Percentiles rank a stretch among this genome's conserved stretches.
These are phyloP conservation scores for Gymnosoma rotundatum DNA, from an alignment of 2,888 invertebrate genomes.

Conservation along the genomic window DNA sequence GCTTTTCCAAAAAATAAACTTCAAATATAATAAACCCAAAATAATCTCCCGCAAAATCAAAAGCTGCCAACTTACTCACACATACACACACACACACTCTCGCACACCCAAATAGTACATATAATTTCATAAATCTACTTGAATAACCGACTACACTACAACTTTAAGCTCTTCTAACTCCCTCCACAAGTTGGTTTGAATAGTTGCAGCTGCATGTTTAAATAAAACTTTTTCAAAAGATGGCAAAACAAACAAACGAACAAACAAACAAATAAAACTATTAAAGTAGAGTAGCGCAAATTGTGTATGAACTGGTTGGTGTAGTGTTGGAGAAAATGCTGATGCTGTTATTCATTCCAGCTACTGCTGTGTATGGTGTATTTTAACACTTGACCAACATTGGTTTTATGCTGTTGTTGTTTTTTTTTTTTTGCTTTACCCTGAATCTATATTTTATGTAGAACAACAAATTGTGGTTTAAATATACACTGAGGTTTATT, in stretches of 20 bases:
- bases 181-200: background rate
- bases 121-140: too few species aligned
- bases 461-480: constrained; percentile 63
- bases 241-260: constrained; percentile 38
- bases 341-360: constrained; percentile 22
- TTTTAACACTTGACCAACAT: constrained; percentile 67
- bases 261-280: constrained; percentile 46
- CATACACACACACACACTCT: background rate
- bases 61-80: constrained; percentile 24
- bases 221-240: constrained; percentile 1
- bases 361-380: constrained; percentile 21
- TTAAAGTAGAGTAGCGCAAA: constrained; percentile 44
- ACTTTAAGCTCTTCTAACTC: constrained; percentile 14
- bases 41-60: constrained; percentile 52
- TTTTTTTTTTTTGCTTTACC: background rate
- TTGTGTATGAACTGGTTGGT: constrained; percentile 36
- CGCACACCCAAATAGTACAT: background rate
- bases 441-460: constrained; percentile 48
- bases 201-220: constrained; percentile 30
- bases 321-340: constrained; percentile 31
- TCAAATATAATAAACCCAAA: constrained; percentile 52
- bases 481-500: constrained; percentile 53
- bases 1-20: constrained; percentile 32
- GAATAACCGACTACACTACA: background rate
- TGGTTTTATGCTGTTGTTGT: background rate